These are phyloP conservation scores for Cryptoblepharus egeriae DNA, from an alignment of 2,797 vertebrate genomes.

Conservation along the genomic window DNA sequence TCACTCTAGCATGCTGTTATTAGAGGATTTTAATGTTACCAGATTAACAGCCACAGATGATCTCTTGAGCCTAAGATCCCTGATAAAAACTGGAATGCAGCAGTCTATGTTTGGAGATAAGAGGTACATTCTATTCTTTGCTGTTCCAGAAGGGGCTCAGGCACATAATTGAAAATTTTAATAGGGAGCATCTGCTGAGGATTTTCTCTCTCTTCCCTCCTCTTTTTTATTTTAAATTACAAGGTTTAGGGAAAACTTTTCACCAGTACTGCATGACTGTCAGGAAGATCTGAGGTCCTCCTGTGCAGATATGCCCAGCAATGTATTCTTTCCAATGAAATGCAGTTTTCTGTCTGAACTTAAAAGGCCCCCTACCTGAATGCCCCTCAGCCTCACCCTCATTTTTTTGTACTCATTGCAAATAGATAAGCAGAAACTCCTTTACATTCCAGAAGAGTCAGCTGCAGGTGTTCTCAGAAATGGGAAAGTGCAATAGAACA, in stretches of 20 bases:
- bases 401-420: slow-evolving; percentile 36
- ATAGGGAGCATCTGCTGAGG: slow-evolving; percentile 29
- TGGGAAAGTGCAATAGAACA: not conserved
- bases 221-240: not conserved
- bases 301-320: slow-evolving; percentile 31
- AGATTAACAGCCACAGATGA: slow-evolving; percentile 37
- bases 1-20: slow-evolving; percentile 23
- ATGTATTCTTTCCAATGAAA: slow-evolving; percentile 27
- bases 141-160: slow-evolving; percentile 27
- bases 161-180: slow-evolving; percentile 25
- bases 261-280: not conserved
- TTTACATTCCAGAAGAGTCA: slow-evolving; percentile 46
- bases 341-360: slow-evolving; percentile 47
- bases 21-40: slow-evolving; percentile 47
- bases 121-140: slow-evolving; percentile 17
- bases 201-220: not conserved
- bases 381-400: slow-evolving; percentile 36
- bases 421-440: slow-evolving; percentile 35
- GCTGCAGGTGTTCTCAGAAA: slow-evolving; percentile 41
- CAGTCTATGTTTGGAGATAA: not conserved
- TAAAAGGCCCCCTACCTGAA: slow-evolving; percentile 11
- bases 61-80: slow-evolving; percentile 42
- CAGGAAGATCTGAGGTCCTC: slow-evolving; percentile 31
- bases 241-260: slow-evolving; percentile 1
- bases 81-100: slow-evolving; percentile 14